Evolutionary conservation across 1,140 invertebrate genomes (phyloP).

Genomic region (Lethrus apterus): DNA sequence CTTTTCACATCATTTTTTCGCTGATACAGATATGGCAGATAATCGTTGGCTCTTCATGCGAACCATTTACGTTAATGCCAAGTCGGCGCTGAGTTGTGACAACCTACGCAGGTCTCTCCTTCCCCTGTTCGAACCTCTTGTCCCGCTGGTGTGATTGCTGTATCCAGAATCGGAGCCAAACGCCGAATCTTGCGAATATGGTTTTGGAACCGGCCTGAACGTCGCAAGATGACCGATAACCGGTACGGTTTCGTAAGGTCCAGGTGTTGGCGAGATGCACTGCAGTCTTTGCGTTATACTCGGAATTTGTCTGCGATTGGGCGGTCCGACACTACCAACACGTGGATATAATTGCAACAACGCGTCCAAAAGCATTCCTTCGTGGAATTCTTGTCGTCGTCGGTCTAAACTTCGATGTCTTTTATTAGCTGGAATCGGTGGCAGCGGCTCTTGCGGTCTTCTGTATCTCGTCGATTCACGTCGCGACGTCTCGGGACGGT

Average conservation of each 20-base stretch:
- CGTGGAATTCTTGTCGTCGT: slow-evolving; percentile 53
- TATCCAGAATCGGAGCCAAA: slow-evolving; percentile 63
- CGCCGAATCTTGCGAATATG: slow-evolving; percentile 47
- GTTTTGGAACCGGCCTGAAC: slow-evolving; percentile 38
- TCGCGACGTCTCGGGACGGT: slow-evolving; percentile 29
- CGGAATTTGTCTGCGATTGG: slow-evolving; percentile 30
- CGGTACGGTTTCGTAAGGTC: slow-evolving; percentile 51
- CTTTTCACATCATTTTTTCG: too few species aligned
- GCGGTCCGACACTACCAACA: slow-evolving; percentile 44
- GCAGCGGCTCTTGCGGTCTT: slow-evolving; percentile 35
- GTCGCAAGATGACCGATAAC: slow-evolving; percentile 45
- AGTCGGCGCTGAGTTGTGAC: slow-evolving; percentile 39
- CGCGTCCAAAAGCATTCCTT: slow-evolving; percentile 59
- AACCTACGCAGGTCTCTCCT: slow-evolving; percentile 35
- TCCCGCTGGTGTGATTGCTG: slow-evolving; percentile 54
- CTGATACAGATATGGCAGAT: too few species aligned
- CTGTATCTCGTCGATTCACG: slow-evolving; percentile 34
- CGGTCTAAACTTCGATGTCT: slow-evolving; percentile 52
- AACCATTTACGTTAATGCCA: slow-evolving; percentile 38
- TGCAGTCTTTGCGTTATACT: slow-evolving; percentile 45
- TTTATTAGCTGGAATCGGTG: slow-evolving; percentile 39
- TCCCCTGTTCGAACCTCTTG: slow-evolving; percentile 36
- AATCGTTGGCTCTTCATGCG: too few species aligned
- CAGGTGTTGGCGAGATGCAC: slow-evolving; percentile 45
- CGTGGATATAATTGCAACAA: slow-evolving; percentile 54